Conservation (phyloP, 2,888 invertebrate genomes). For the Anarsia innoxiella region DNA sequence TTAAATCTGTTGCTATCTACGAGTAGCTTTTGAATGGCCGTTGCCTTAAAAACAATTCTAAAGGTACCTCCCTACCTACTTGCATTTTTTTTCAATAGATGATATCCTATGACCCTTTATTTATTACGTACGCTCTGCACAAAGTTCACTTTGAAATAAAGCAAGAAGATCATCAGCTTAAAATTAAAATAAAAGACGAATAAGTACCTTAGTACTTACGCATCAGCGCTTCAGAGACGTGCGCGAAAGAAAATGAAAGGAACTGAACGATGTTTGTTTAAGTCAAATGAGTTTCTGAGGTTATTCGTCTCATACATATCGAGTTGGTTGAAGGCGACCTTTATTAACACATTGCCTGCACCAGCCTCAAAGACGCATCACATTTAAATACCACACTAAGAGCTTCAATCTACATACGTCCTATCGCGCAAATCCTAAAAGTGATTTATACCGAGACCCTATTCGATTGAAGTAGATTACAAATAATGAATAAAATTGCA, state of each 20-base stretch:
- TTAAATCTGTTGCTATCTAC: too few species aligned
- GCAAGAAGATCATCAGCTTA: too few species aligned
- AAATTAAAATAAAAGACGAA: constrained; percentile 43
- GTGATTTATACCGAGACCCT: constrained; percentile 70
- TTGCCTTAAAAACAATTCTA: too few species aligned
- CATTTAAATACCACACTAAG: constrained; percentile 71
- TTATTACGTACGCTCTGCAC: too few species aligned
- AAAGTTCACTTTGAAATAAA: too few species aligned
- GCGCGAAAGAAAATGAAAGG: constrained; percentile 51
- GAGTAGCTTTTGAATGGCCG: too few species aligned
- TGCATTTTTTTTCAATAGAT: too few species aligned
- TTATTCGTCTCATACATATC: constrained; percentile 49
- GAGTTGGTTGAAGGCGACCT: constrained; percentile 42
- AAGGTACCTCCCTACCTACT: too few species aligned
- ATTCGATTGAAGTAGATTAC: constrained; percentile 74
- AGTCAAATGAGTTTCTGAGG: constrained; percentile 68
- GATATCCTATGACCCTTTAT: too few species aligned
- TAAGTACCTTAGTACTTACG: constrained; percentile 46
- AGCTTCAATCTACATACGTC: constrained; percentile 71
- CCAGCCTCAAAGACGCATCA: constrained; percentile 55
- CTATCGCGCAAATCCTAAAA: constrained; percentile 67
- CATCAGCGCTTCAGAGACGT: constrained; percentile 51
- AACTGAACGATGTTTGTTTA: constrained; percentile 59
- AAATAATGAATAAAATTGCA: constrained; percentile 76
- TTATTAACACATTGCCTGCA: constrained; percentile 56